These are phyloP conservation scores for Lethrus apterus DNA, from an alignment of 1,140 invertebrate species.

Conservation along the genomic window DNA sequence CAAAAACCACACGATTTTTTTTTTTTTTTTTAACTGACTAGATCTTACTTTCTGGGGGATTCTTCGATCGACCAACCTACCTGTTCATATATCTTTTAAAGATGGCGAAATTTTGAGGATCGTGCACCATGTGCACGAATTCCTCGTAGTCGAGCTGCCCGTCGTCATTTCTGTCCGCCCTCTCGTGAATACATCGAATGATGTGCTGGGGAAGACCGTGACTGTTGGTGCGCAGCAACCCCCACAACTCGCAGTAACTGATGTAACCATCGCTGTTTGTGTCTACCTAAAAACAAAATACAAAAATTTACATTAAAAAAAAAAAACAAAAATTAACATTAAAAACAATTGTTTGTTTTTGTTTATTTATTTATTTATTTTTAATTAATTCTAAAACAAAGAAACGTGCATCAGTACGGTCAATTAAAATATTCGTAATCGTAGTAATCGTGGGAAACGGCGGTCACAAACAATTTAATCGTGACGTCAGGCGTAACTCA, in stretches of 20 bases:
- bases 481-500: too few relatives aligned
- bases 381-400: too few relatives aligned
- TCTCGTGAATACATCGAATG: constrained; percentile 60
- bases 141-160: constrained; percentile 69
- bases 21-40: too few relatives aligned
- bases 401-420: too few relatives aligned
- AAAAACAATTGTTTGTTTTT: not conserved
- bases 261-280: constrained; percentile 2
- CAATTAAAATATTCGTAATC: too few relatives aligned
- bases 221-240: constrained; percentile 35
- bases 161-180: constrained; percentile 64
- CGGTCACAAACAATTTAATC: too few relatives aligned
- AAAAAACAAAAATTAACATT: not conserved
- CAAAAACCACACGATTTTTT: too few relatives aligned
- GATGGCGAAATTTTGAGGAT: constrained; percentile 41
- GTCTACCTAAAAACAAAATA: not conserved
- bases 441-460: too few relatives aligned
- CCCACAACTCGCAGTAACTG: constrained; percentile 1
- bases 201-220: constrained; percentile 66
- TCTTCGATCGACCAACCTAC: constrained; percentile 6
- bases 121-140: constrained; percentile 70
- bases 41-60: too few relatives aligned
- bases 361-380: too few relatives aligned
- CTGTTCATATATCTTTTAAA: constrained; percentile 2
- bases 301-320: not conserved